Evolutionary conservation across 2,113 vertebrate genomes (phyloP), one percentile per base, ranked within the genome.

Genomic region (Garra rufa): DNA sequence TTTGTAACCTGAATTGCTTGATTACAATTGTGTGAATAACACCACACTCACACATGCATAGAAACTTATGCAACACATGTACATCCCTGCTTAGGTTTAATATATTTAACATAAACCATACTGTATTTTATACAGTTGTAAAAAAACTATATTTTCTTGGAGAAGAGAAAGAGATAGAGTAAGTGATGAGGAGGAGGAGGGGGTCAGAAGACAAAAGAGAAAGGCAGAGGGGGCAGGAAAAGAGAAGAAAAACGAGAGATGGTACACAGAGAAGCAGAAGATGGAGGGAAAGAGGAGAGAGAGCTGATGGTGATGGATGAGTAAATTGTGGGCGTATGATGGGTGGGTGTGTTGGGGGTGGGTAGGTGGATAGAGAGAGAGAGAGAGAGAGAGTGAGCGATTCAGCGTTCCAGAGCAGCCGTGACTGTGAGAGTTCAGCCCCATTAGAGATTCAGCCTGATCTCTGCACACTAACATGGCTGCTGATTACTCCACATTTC

Each of bases 261-360:
- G 38, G 50, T 30, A 80, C 38, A 65, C 6, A 74, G 69, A 90
- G 92, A 90, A 85, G 89, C 91, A 88, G 92, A 90, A 92, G 91
- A 92, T 77, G 87, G 89, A 91, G 88, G 82, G 91, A 89, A 88
- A 89, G 81, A 84, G 85, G 91, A 89, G 82, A 46, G 76, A 71
- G 90, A 83, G 88, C 81, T 26, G 89, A 93, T 92, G 89, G 92
- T 93, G 93, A 94, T 92, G 91, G 92, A 94, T 94, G 91, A 90
- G 91, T 88, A 90, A 92, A 92, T 92, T 91, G 91, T 87, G 83
- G 88, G 85, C 6, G 86, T 38, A 57, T 88, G 92, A 91, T 86
- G 87, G 91, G 83, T 88, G 81, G 50, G 65, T 26, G 41, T 92
- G 88, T 4, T 59, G 30, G 28, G 61, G 43, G 28, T 26, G 30